Evolutionary conservation across 2,113 vertebrate genomes (phyloP).

Genomic region (Capreolus pygargus): DNA sequence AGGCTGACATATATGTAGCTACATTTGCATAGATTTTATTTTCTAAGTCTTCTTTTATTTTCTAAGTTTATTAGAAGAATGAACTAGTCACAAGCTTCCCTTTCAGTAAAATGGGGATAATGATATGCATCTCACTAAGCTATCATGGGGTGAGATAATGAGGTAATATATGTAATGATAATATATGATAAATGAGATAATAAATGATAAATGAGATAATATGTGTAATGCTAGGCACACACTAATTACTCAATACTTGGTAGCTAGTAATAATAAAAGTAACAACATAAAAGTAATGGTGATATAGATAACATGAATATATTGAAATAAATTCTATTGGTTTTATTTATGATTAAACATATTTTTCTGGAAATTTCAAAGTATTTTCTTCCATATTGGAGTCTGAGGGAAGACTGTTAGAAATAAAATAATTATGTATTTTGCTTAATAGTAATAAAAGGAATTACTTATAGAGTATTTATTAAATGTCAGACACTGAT

Average conservation of each 20-base stretch:
- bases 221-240: not conserved
- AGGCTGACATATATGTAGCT: not conserved
- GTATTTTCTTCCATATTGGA: not conserved
- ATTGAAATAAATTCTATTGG: not conserved
- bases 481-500: not conserved
- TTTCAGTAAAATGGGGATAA: not conserved
- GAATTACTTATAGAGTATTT: not conserved
- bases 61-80: not conserved
- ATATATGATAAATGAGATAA: not conserved
- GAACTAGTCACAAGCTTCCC: not conserved
- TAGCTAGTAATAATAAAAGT: not conserved
- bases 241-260: not conserved
- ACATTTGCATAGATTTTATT: not conserved
- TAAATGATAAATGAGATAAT: not conserved
- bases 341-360: constrained; percentile 56
- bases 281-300: not conserved
- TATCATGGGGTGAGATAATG: not conserved
- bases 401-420: not conserved
- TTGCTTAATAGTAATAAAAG: not conserved
- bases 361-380: constrained; percentile 46
- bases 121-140: not conserved
- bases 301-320: constrained; percentile 13
- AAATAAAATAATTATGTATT: not conserved
- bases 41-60: not conserved
- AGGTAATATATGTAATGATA: not conserved